Evolutionary conservation across 2,888 invertebrate genomes (phyloP), one percentile per base, ranked within the genome.

Genomic region (Conchocele bisecta): DNA sequence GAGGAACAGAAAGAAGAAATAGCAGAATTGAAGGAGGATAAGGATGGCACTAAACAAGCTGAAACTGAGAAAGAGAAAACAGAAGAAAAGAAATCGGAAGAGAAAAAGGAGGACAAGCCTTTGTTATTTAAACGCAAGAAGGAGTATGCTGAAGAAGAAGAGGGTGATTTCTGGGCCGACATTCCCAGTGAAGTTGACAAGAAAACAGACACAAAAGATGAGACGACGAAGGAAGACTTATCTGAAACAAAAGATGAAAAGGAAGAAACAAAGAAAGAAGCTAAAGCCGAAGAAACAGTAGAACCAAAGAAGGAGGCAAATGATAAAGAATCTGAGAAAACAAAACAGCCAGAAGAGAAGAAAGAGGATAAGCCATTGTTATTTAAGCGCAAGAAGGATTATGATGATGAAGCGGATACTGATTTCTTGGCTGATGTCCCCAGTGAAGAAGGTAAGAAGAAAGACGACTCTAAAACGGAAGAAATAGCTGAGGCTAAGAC

Each of bases 131-230:
- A 42, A 48, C 59, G 57, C 33, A 69, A 57, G 20, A 69, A 56
- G 41, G 58, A 61, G 33, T 69, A 69, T 57, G 74, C 69, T 13
- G 66, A 57, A 44, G 74, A 75, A 31, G 74, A 68, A 33, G 65
- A 72, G 9, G 51, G 33, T 42, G 71, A 73, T 26, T 67, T 67
- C 26, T 74, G 74, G 72, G 71, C 48, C 15, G 60, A 56, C 42
- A 11, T 69, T n/a, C 58, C 58, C 29, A 50, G 60, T 65, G 65
- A 65, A 65, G 59, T 59, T 26, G 37, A 44, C 46, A 2, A 61
- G 54, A 46, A 59, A 15, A 31, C 50, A 13, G 53, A 60, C n/a
- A n/a, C 37, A 13, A 35, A 35, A 48, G 48, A 64, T 28, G 39
- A 46, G 29, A 56, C 59, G 46, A 31, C 28, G n/a, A 53, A 35